Conservation (phyloP, 2,113 vertebrate species). For the Prochilodus magdalenae region DNA sequence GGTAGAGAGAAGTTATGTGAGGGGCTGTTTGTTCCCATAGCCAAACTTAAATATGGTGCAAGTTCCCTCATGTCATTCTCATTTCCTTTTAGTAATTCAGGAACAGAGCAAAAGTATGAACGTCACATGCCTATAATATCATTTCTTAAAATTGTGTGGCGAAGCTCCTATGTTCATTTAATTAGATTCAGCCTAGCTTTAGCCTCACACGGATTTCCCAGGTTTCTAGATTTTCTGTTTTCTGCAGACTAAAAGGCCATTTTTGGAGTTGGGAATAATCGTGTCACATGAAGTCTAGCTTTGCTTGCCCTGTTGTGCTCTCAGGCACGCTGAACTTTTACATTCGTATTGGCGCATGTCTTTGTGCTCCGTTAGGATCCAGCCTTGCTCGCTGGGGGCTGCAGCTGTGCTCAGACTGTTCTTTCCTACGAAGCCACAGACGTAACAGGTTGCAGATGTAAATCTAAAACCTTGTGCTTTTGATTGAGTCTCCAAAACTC, state of each 20-base stretch:
- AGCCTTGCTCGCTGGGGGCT: constrained; percentile 69
- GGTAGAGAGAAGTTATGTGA: too few species aligned
- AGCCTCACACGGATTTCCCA: background rate
- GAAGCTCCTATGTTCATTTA: background rate
- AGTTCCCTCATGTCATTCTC: constrained; percentile 76
- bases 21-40: constrained; percentile 67
- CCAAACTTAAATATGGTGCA: constrained; percentile 66
- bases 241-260: background rate
- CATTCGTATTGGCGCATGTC: background rate
- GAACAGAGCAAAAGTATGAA: constrained; percentile 64
- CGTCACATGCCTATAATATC: constrained; percentile 43
- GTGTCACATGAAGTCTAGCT: background rate
- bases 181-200: background rate
- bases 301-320: background rate
- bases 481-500: constrained; percentile 68
- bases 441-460: constrained; percentile 79
- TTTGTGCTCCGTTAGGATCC: constrained; percentile 71
- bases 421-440: constrained; percentile 72
- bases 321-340: constrained; percentile 12
- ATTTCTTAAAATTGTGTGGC: constrained; percentile 20
- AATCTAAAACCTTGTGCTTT: constrained; percentile 77
- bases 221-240: background rate
- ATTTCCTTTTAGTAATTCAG: constrained; percentile 78
- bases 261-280: background rate
- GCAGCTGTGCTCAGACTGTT: constrained; percentile 73